Conservation (phyloP, 37 sponge, comb jelly and placozoan genomes). For the Spongia lamella region DNA sequence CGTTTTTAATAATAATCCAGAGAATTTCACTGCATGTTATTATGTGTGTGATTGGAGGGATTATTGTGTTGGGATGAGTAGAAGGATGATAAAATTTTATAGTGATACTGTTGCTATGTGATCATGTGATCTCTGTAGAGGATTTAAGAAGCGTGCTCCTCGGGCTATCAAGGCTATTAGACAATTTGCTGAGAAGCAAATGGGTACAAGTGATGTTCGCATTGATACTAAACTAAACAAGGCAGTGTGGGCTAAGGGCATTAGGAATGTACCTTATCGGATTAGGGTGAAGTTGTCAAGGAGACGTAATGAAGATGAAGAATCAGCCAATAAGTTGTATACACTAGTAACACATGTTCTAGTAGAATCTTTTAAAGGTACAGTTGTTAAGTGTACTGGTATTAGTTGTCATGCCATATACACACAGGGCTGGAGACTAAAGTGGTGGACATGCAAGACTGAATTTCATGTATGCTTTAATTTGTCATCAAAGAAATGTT, state of each 20-base stretch:
- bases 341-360: slow-evolving; percentile 90
- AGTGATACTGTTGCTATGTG: not conserved
- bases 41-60: too few relatives aligned
- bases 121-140: slow-evolving; percentile 55
- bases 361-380: slow-evolving; percentile 86
- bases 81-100: not conserved
- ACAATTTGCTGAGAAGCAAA: slow-evolving; percentile 91
- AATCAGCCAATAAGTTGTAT: slow-evolving; percentile 91
- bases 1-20: too few relatives aligned
- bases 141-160: slow-evolving; percentile 96
- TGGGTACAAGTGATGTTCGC: slow-evolving; percentile 92
- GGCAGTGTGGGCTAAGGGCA: slow-evolving; percentile 91
- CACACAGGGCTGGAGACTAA: slow-evolving; percentile 63
- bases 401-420: not conserved
- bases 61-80: not conserved
- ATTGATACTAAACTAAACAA: slow-evolving; percentile 96
- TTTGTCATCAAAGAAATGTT: too few relatives aligned
- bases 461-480: too few relatives aligned
- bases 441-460: slow-evolving; percentile 74
- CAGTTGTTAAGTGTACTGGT: not conserved
- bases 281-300: slow-evolving; percentile 87
- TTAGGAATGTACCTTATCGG: slow-evolving; percentile 94
- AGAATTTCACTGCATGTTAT: too few relatives aligned
- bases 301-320: slow-evolving; percentile 97
- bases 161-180: slow-evolving; percentile 96